Base-by-base conservation (phyloP, 2,113 vertebrate species). In the Rousettus leschenaultii region DNA sequence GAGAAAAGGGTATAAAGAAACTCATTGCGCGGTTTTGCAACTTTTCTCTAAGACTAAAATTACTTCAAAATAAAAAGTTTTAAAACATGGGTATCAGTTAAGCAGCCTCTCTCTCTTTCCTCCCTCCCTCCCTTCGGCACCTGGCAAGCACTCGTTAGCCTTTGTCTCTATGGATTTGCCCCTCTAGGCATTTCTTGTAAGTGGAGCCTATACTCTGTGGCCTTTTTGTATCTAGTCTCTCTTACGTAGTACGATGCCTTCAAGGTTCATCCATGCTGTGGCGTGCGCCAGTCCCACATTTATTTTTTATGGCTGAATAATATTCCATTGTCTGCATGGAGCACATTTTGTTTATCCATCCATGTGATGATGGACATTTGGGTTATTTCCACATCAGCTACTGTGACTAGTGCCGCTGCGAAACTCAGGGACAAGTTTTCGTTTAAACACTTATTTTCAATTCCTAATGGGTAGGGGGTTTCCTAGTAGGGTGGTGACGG, bases 11-110 rank as follows among this genome's bases (percentile, higher is more conserved):
- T 55, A 24, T 15, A 57, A 66, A 77, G 68, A 61, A 59, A 71
- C 65, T 43, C 6, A 8, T 0, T 75, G 68, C 40, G 30, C 55
- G 71, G 2, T 38, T 71, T 30, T 51, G 53, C 6, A 86, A 83
- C 18, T 77, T 83, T 65, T 83, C 45, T 16, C 7, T 71, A 65
- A 73, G 9, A 83, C 53, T 78, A 73, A 77, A 86, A 77, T 71
- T 38, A 77, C 45, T 83, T 59, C 30, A 78, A 7, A 73, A 66
- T 66, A 21, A 86, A 92, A 75, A 19, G 16, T 6, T 24, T 86
- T 57, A 5, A 0, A 22, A 95, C 71, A 7, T 33, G 51, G 28
- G 35, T 30, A 16, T 30, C 7, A 43, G 55, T 26, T 10, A 85
- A 79, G 24, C 22, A 11, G 15, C 6, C 28, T 43, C 21, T 35